A percentile compares a stretch with the other conserved stretches of the same genome.
Evolutionary conservation across 2,888 invertebrate species (phyloP).

Genomic region (Pandemis cinnamomeana): DNA sequence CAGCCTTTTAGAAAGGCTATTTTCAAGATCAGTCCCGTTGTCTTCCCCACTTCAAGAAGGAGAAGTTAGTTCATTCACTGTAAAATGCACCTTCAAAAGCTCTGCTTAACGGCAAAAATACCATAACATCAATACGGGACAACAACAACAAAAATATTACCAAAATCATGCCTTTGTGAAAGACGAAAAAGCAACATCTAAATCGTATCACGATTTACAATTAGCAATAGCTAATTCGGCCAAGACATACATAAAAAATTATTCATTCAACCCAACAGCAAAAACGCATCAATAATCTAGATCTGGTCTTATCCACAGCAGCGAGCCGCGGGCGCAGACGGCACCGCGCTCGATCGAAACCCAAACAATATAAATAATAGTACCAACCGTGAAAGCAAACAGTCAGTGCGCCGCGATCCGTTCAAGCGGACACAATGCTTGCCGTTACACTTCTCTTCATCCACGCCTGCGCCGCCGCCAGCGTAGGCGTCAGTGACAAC

Average conservation of each 20-base stretch:
- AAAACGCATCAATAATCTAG: not conserved
- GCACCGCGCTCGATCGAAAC: conserved; percentile 71
- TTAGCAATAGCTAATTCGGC: not conserved
- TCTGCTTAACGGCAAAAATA: no score
- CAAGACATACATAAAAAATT: not conserved
- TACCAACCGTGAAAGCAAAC: conserved; percentile 63
- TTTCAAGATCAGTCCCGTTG: no score
- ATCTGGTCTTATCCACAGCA: conserved; percentile 57
- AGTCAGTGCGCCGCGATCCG: conserved; percentile 64
- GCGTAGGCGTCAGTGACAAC: conserved; percentile 65
- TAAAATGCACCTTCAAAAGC: no score
- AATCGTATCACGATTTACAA: not conserved
- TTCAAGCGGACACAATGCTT: conserved; percentile 17
- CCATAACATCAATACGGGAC: no score
- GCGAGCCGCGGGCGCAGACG: conserved; percentile 52
- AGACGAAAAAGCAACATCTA: not conserved
- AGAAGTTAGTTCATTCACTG: no score
- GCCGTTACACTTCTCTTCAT: conserved; percentile 5
- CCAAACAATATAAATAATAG: conserved; percentile 83
- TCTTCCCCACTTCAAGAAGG: no score
- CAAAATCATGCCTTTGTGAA: no score
- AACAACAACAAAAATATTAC: not conserved
- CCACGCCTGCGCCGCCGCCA: conserved; percentile 54
- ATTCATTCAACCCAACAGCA: not conserved
- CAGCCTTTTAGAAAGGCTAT: no score